Conservation (phyloP, 1,140 invertebrate genomes). For the Ostrea edulis region DNA sequence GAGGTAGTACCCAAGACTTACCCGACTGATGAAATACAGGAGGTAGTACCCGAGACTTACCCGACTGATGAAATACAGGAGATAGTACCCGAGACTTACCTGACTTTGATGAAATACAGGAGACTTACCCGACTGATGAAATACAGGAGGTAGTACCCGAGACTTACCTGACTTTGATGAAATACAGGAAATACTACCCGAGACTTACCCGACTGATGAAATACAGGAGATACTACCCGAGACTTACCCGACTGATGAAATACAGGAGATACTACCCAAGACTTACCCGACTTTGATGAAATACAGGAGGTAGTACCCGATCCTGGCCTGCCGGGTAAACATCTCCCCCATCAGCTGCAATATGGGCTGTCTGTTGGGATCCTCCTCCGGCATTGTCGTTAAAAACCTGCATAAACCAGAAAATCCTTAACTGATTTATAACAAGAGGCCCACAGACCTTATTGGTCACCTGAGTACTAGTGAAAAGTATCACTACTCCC, state of each 20-base stretch:
- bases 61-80: too few species aligned
- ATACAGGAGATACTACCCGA: slow-evolving; percentile 92
- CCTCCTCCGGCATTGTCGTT: slow-evolving; percentile 86
- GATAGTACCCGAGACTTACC: too few species aligned
- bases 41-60: too few species aligned
- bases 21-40: too few species aligned
- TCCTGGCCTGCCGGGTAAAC: slow-evolving; percentile 85
- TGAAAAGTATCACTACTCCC: too few species aligned
- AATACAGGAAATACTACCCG: slow-evolving; percentile 93
- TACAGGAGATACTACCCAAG: not conserved
- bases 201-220: slow-evolving; percentile 87
- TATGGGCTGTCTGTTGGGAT: slow-evolving; percentile 87
- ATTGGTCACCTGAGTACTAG: too few species aligned
- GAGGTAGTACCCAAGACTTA: too few species aligned
- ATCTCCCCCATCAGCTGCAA: slow-evolving; percentile 88
- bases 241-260: too few species aligned
- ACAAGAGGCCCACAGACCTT: too few species aligned
- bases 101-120: not conserved
- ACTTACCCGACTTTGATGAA: slow-evolving; percentile 88
- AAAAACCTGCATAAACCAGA: slow-evolving; percentile 81
- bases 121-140: too few species aligned
- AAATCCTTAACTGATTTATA: not conserved
- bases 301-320: slow-evolving; percentile 93
- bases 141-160: too few species aligned
- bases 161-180: slow-evolving; percentile 87